Percentiles rank a stretch among this genome's conserved stretches.
These are phyloP conservation scores for Neopelma chrysocephalum DNA, from an alignment of 2,797 vertebrate species.

Conservation along the genomic window DNA sequence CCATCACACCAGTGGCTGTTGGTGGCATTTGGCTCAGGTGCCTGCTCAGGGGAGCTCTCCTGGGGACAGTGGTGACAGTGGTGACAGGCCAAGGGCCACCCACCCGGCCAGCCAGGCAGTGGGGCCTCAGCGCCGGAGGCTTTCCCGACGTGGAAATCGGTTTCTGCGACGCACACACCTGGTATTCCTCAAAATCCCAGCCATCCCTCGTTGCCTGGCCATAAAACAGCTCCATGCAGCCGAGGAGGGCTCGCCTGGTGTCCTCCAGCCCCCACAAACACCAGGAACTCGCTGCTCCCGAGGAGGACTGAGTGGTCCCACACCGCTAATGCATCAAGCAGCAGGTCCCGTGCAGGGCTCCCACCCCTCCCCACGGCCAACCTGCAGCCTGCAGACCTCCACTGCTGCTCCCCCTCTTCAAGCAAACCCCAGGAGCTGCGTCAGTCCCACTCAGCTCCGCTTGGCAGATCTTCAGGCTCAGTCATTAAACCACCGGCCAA, in stretches of 20 bases:
- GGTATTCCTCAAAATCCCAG: neutral
- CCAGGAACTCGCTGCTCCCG: neutral
- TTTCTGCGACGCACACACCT: neutral
- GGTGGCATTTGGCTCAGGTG: neutral
- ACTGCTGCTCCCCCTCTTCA: neutral
- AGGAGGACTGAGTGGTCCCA: neutral
- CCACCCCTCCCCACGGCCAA: neutral
- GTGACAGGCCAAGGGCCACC: neutral
- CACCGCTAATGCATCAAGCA: neutral
- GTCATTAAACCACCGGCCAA: constrained; percentile 26
- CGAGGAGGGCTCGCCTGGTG: rapidly evolving
- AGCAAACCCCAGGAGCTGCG: neutral
- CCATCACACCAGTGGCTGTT: rapidly evolving
- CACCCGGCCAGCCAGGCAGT: neutral
- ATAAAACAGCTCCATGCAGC: neutral
- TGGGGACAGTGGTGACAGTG: too few species aligned
- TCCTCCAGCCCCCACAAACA: neutral
- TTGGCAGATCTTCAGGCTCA: constrained; percentile 17
- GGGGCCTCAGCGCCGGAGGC: neutral
- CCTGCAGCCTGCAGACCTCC: constrained; percentile 1
- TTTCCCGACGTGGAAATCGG: rapidly evolving
- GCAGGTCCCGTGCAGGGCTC: neutral
- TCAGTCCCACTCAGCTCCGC: neutral
- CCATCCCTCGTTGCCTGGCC: neutral
- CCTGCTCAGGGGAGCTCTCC: rapidly evolving